phyloP scores from a whole-genome alignment of 2,113 vertebrate species.

The Pseudorectes ferrugineus region DNA sequence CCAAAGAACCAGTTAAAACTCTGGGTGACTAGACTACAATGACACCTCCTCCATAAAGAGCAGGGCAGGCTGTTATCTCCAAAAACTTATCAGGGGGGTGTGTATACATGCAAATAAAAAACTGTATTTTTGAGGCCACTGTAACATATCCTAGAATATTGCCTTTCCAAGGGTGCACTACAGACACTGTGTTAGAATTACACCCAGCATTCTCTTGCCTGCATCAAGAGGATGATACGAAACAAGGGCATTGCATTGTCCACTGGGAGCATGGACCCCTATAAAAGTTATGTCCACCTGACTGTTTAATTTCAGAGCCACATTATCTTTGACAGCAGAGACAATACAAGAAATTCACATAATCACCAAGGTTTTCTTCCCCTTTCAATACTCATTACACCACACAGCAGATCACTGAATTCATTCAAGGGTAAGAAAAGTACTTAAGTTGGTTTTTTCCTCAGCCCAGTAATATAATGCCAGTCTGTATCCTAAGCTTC shows the following conservation, averaged over 20 bases:
- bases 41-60: neutral
- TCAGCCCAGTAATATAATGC: neutral
- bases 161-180: neutral
- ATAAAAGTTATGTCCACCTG: neutral
- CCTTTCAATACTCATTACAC: neutral
- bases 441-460: rapidly evolving
- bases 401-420: neutral
- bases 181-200: neutral
- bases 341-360: neutral
- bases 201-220: neutral
- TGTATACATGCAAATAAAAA: neutral
- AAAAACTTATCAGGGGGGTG: neutral
- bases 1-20: neutral
- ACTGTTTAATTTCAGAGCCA: neutral
- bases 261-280: neutral
- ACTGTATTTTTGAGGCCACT: neutral
- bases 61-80: neutral
- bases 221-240: rapidly evolving
- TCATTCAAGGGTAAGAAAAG: neutral
- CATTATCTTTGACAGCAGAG: neutral
- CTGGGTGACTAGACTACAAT: neutral
- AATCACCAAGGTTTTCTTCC: neutral
- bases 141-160: neutral
- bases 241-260: neutral
- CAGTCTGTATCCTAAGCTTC: neutral